Conservation (phyloP, 2,888 invertebrate genomes). For the Crocallis elinguaria region DNA sequence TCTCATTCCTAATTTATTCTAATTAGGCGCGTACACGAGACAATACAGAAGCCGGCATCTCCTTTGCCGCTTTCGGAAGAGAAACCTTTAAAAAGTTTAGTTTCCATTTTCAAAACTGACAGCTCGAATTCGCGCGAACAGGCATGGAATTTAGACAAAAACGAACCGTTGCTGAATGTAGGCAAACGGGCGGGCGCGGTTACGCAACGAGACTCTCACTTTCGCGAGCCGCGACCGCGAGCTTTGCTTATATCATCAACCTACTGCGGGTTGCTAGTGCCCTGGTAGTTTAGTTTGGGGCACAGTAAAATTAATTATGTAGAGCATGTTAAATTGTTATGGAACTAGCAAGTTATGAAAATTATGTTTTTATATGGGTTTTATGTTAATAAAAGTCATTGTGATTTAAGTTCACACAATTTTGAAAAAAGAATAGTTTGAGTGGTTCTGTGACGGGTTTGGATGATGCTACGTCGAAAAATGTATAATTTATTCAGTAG, state of each 20-base stretch:
- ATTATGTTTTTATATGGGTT: slow-evolving; percentile 1
- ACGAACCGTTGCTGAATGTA: slow-evolving; percentile 28
- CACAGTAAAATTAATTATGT: slow-evolving; percentile 31
- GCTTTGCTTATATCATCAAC: slow-evolving; percentile 69
- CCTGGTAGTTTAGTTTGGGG: slow-evolving; percentile 53
- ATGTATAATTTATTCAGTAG: no score
- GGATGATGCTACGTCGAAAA: no score
- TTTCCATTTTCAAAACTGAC: slow-evolving; percentile 31
- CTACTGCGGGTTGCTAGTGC: slow-evolving; percentile 52
- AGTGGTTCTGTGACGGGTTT: not conserved
- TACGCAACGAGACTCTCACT: slow-evolving; percentile 81
- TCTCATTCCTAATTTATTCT: not conserved
- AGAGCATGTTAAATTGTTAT: slow-evolving; percentile 4
- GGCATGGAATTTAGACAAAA: slow-evolving; percentile 30
- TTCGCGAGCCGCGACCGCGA: slow-evolving; percentile 72
- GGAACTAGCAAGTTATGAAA: not conserved
- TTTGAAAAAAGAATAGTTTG: not conserved
- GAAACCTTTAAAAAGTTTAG: slow-evolving; percentile 27
- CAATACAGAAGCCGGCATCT: slow-evolving; percentile 17
- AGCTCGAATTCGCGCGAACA: slow-evolving; percentile 27
- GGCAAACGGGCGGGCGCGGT: slow-evolving; percentile 69
- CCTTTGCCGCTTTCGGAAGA: slow-evolving; percentile 23
- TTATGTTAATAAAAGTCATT: not conserved
- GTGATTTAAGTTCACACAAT: not conserved
- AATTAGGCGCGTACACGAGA: slow-evolving; percentile 15